Evolutionary conservation across 2,888 invertebrate genomes (phyloP), one percentile per base, ranked within the genome.

Genomic region (Phytoseiulus persimilis): DNA sequence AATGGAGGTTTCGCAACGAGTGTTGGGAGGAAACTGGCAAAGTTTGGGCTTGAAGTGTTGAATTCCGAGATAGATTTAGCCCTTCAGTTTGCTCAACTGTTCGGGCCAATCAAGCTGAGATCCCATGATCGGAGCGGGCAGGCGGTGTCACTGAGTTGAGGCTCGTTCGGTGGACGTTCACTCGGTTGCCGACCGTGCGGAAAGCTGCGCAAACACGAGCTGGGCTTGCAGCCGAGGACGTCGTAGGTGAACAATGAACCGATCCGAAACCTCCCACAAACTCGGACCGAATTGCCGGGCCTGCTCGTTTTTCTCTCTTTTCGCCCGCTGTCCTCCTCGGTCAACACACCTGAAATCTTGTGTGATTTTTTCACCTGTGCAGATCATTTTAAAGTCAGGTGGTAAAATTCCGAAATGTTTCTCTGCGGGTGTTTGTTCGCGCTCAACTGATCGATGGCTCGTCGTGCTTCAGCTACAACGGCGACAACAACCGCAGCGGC

Each of bases 321-420:
- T 65, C 23, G 65, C 18, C 28, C 65, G 65, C 65, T 65, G 65
- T 23, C 18, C 65, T 65, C 18, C 65, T 65, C 65, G 65, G 65
- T 65, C 65, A 65, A 65, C 65, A 65, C 65, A 65, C 65, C 65
- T 65, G 65, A 65, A 65, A 65, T 65, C 18, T 65, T 23, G 65
- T 2, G 65, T 28, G 65, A 65, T 65, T 65, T 65, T 65, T 65
- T 65, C 65, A 65, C 65, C 65, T 65, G 65, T 65, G 65, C 65
- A 65, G 65, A 65, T 65, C 65, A 65, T 65, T 65, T 65, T 65
- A 65, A 65, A 65, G 65, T 65, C 65, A 65, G 65, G 65, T 65
- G 65, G 65, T 65, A 65, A 65, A 65, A 65, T 65, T 65, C 65
- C 65, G 18, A 65, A 65, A 65, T 65, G 65, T 65, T 65, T 65